Evolutionary conservation across 1,140 invertebrate genomes (phyloP), one percentile per base, ranked within the genome.

Genomic region (Anastrepha obliqua): DNA sequence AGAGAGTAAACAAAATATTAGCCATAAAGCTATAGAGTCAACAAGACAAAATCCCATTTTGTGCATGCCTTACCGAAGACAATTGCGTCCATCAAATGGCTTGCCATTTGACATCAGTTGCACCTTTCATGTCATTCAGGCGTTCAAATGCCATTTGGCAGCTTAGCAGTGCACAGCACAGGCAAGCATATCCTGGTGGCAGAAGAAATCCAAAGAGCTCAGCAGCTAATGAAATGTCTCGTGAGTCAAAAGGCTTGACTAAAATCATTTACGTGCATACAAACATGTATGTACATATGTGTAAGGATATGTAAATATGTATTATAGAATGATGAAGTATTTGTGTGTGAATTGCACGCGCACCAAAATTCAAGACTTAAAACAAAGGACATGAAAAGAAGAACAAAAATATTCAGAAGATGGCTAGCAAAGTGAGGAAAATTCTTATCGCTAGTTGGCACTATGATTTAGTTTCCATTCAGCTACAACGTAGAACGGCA

Each of bases 91-190:
- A 81, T 81, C 74, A 81, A 81, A 4, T 58, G 47, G 74, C 47
- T 55, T 81, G 74, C 74, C 74, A 81, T 81, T 81, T 81, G 74
- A 81, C 74, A 55, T 81, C 44, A 55, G 74, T 55, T 81, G 74
- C 74, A 81, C 74, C 74, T 81, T 81, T 81, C 74, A 81, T 81
- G 74, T 39, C 67, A 70, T 42, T 81, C 74, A 81, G n/a, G 74
- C 74, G 74, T 81, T 81, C 74, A 81, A 81, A 81, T 81, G 74
- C 47, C 74, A 81, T 81, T 81, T 55, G 74, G 74, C 74, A 81
- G 74, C 51, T 55, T 81, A 81, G 47, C 44, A 81, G 74, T 29
- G 29, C 47, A 29, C 74, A 81, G 29, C 47, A 29, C 74, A 81
- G 20, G 55, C 74, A 55, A 55, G 74, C 20, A 55, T 55, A 81